These are phyloP conservation scores for Colossoma macropomum DNA, from an alignment of 2,113 vertebrate species.

Conservation along the genomic window DNA sequence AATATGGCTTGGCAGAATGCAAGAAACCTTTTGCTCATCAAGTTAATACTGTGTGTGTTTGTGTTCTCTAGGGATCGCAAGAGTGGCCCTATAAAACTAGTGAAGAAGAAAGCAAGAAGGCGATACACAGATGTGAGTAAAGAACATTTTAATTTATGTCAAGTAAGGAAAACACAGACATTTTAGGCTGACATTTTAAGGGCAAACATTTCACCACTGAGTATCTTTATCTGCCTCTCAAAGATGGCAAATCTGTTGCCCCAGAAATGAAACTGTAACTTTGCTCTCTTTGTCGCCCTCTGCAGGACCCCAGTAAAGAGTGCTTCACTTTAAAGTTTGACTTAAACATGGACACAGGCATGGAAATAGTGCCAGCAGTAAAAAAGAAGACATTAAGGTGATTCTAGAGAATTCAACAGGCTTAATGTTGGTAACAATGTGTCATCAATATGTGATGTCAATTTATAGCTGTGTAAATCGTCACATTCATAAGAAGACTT, in stretches of 20 bases:
- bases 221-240: too few species aligned
- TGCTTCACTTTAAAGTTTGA: constrained; percentile 97
- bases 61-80: constrained; percentile 79
- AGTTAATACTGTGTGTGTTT: not conserved
- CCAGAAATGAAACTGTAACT: not conserved
- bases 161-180: too few species aligned
- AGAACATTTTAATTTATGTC: not conserved
- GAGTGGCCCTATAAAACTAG: constrained; percentile 82
- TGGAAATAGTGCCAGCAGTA: constrained; percentile 88
- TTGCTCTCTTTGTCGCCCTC: not conserved
- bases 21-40: too few species aligned
- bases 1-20: too few species aligned
- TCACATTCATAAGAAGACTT: too few species aligned
- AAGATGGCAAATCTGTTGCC: too few species aligned
- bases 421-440: too few species aligned
- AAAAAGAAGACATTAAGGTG: constrained; percentile 94
- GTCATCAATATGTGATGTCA: too few species aligned
- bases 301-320: constrained; percentile 94
- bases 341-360: constrained; percentile 83
- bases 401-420: constrained; percentile 33
- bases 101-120: constrained; percentile 89
- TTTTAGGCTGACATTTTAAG: not conserved
- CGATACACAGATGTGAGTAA: constrained; percentile 91
- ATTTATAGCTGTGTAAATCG: too few species aligned
- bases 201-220: too few species aligned